These are phyloP conservation scores for Macropus fuliginosus DNA, from an alignment of 2,797 vertebrate genomes.

Conservation along the genomic window DNA sequence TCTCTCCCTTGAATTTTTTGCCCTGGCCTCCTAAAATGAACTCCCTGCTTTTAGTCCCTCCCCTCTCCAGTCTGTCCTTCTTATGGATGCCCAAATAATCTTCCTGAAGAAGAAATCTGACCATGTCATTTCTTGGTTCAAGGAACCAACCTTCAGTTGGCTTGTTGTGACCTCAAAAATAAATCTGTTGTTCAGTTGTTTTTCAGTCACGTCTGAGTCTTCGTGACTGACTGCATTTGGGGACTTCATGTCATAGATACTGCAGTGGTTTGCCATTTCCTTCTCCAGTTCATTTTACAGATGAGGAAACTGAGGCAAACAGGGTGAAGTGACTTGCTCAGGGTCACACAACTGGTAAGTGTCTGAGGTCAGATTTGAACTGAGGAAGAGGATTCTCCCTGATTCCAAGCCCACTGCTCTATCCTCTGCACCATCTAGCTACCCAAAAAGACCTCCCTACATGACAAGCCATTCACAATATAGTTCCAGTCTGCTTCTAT, in stretches of 20 bases:
- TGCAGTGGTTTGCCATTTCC: not conserved
- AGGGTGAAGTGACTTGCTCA: not conserved
- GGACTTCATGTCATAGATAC: not conserved
- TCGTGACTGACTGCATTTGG: not conserved
- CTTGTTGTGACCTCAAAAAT: not conserved
- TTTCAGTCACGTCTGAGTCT: not conserved
- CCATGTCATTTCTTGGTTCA: not conserved
- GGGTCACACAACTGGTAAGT: not conserved
- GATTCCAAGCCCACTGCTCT: not conserved
- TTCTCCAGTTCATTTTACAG: not conserved
- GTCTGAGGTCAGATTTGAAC: not conserved
- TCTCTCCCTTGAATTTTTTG: not conserved
- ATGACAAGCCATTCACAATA: not conserved
- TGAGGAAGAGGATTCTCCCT: not conserved
- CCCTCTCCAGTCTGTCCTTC: not conserved
- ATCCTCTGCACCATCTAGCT: not conserved
- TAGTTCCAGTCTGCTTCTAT: not conserved
- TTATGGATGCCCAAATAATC: not conserved
- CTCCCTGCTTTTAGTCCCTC: not conserved
- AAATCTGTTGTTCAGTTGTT: not conserved
- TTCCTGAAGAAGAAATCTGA: not conserved
- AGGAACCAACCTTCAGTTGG: not conserved
- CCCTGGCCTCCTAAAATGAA: not conserved
- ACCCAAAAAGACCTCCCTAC: not conserved
- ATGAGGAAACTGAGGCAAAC: not conserved